These are phyloP conservation scores for Leptogaster cylindrica DNA, from an alignment of 2,888 invertebrate species.

Conservation along the genomic window DNA sequence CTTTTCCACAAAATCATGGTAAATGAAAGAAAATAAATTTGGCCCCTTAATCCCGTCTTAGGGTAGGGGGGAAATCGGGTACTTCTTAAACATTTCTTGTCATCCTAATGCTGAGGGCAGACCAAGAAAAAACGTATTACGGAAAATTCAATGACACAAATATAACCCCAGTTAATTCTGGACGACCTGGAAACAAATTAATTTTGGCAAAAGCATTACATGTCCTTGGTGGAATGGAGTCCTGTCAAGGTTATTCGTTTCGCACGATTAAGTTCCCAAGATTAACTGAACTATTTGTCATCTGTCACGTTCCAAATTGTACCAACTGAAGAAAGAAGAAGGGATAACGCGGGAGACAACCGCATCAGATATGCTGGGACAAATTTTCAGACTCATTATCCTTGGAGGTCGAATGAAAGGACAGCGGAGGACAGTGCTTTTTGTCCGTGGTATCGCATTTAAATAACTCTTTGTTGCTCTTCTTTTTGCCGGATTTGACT, in stretches of 20 bases:
- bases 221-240: conserved; percentile 21
- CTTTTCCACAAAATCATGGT: background rate
- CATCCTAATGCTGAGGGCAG: background rate
- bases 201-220: conserved; percentile 5
- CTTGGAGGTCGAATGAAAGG: too few species aligned
- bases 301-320: conserved; percentile 24
- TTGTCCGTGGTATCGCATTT: too few species aligned
- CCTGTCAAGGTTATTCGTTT: conserved; percentile 25
- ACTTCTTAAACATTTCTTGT: background rate
- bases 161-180: background rate
- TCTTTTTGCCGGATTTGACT: too few species aligned
- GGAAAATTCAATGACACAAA: background rate
- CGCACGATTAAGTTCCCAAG: conserved; percentile 26
- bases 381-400: too few species aligned
- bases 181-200: background rate
- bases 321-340: too few species aligned
- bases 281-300: conserved; percentile 25
- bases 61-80: background rate
- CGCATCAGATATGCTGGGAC: too few species aligned
- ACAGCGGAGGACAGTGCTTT: too few species aligned
- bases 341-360: too few species aligned
- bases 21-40: conserved; percentile 31
- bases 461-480: too few species aligned
- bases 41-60: conserved; percentile 1
- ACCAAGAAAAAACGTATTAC: background rate